These are phyloP conservation scores for Hecatera dysodea DNA, from an alignment of 2,888 invertebrate species.

Conservation along the genomic window DNA sequence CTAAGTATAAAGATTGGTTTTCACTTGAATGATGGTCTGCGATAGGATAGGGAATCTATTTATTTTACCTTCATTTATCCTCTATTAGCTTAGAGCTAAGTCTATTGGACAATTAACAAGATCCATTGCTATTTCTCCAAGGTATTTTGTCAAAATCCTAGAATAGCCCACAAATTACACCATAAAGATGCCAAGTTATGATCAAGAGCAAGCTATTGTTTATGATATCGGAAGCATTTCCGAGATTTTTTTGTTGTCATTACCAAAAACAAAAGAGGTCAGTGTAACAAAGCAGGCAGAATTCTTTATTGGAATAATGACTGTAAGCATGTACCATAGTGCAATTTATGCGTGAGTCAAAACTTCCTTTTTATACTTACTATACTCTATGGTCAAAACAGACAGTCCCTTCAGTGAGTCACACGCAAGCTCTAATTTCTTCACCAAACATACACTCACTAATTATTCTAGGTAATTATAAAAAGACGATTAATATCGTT, in stretches of 20 bases:
- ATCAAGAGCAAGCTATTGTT: constrained; percentile 4
- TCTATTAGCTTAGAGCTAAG: too few relatives aligned
- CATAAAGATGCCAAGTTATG: not conserved
- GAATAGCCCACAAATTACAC: not conserved
- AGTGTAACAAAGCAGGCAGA: constrained; percentile 55
- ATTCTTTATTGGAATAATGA: constrained; percentile 61
- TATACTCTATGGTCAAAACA: too few relatives aligned
- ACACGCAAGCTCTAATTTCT: constrained; percentile 66
- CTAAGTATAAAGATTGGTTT: not conserved
- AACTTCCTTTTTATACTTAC: too few relatives aligned
- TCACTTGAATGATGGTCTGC: not conserved
- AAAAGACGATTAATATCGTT: constrained; percentile 45
- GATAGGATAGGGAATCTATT: too few relatives aligned
- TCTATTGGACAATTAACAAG: not conserved
- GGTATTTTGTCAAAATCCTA: not conserved
- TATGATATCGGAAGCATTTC: constrained; percentile 26
- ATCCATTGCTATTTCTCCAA: not conserved
- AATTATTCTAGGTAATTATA: constrained; percentile 60
- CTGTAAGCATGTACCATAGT: constrained; percentile 41
- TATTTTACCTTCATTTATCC: too few relatives aligned
- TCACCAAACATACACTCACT: constrained; percentile 63
- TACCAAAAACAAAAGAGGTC: constrained; percentile 56
- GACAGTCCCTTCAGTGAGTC: constrained; percentile 55
- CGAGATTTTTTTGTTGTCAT: constrained; percentile 37
- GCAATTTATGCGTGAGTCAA: constrained; percentile 62